These are phyloP conservation scores for Hemibagrus guttatus DNA, from an alignment of 2,797 vertebrate genomes.

Conservation along the genomic window DNA sequence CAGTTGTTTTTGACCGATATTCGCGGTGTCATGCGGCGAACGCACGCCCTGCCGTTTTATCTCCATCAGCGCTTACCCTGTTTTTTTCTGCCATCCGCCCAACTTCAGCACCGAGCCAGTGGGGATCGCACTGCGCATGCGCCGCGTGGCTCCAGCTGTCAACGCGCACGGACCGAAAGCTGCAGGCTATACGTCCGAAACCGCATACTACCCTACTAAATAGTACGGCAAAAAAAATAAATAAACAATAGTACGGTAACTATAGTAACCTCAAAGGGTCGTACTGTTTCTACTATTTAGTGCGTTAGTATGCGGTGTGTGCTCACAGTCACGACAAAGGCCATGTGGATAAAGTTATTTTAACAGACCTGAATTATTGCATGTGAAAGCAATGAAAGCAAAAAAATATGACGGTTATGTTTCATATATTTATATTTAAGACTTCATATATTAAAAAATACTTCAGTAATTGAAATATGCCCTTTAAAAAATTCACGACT, in stretches of 20 bases:
- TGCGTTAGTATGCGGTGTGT: not conserved
- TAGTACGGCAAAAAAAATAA: not conserved
- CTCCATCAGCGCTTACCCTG: conserved; percentile 83
- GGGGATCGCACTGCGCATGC: conserved; percentile 81
- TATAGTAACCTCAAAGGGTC: not conserved
- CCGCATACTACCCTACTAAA: conserved; percentile 29
- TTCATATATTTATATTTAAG: not conserved
- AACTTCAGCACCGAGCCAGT: conserved; percentile 96
- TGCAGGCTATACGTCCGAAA: conserved; percentile 63
- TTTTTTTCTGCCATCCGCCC: conserved; percentile 87
- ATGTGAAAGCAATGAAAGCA: not conserved
- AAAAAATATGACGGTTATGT: not conserved
- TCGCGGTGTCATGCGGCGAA: conserved; percentile 63
- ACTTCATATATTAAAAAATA: not conserved
- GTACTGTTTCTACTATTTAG: not conserved
- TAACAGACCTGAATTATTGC: not conserved
- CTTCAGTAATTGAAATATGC: not conserved
- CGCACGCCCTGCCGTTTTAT: conserved; percentile 70
- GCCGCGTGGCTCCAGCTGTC: conserved; percentile 67
- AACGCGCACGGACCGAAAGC: conserved; percentile 60
- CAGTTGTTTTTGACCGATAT: conserved; percentile 58
- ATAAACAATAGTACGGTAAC: not conserved
- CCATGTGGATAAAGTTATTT: not conserved
- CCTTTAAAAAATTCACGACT: not conserved
- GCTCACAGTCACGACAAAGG: conserved; percentile 20